phyloP scores from a whole-genome alignment of 2,888 invertebrate species.

The Tetanocera ferruginea region DNA sequence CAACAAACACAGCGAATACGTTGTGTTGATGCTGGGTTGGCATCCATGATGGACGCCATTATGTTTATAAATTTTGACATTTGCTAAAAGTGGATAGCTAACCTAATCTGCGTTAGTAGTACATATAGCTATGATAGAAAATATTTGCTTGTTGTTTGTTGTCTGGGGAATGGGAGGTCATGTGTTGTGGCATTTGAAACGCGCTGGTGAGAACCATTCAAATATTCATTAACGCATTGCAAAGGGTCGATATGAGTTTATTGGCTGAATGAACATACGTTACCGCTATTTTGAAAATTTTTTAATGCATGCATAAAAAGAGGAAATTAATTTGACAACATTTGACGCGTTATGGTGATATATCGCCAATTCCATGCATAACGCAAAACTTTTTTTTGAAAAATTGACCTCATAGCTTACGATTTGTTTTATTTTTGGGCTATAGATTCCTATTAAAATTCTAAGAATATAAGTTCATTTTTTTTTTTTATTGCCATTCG shows the following conservation, averaged over 20 bases:
- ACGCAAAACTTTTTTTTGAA: too few species aligned
- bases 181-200: not conserved
- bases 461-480: too few species aligned
- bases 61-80: slow-evolving; percentile 55
- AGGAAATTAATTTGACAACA: slow-evolving; percentile 17
- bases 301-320: not conserved
- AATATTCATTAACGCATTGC: slow-evolving; percentile 28
- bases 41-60: slow-evolving; percentile 57
- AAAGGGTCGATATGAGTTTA: not conserved
- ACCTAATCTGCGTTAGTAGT: not conserved
- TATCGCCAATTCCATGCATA: too few species aligned
- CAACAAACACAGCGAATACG: slow-evolving; percentile 57
- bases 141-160: not conserved
- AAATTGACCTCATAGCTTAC: too few species aligned
- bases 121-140: not conserved
- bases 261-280: not conserved
- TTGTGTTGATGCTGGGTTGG: slow-evolving; percentile 54
- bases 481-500: too few species aligned
- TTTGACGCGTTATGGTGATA: too few species aligned
- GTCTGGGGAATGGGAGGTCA: not conserved
- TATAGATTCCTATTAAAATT: too few species aligned
- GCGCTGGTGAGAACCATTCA: slow-evolving; percentile 23
- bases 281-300: not conserved
- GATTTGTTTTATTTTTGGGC: too few species aligned
- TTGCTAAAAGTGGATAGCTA: slow-evolving; percentile 3